phyloP scores from a whole-genome alignment of 2,797 vertebrate species.

The Acropternis orthonyx region DNA sequence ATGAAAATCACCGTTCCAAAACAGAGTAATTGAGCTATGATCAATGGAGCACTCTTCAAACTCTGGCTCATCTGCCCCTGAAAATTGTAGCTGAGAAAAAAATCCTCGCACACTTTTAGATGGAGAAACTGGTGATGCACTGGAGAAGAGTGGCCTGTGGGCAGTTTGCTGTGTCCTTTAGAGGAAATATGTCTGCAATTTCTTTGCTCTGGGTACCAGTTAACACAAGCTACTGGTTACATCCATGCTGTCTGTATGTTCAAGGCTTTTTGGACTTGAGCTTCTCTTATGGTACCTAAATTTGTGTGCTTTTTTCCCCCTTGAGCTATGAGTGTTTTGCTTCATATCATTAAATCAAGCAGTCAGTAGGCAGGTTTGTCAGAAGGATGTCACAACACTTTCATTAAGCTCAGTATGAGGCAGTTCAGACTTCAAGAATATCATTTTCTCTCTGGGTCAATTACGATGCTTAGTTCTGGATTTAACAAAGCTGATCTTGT shows the following conservation, averaged over 20 bases:
- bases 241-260: background rate
- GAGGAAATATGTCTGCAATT: background rate
- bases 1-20: constrained; percentile 44
- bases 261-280: background rate
- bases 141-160: background rate
- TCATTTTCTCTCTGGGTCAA: background rate
- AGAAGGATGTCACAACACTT: background rate
- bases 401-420: background rate
- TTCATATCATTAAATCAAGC: background rate
- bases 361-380: background rate
- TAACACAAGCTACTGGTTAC: background rate
- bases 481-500: background rate
- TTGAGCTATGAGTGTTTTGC: background rate
- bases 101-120: background rate
- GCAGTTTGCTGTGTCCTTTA: background rate
- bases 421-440: background rate
- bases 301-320: background rate
- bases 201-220: background rate
- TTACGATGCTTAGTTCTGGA: background rate
- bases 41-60: constrained; percentile 30
- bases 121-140: background rate
- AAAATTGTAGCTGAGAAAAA: constrained; percentile 27
- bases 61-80: background rate
- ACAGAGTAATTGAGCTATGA: background rate
- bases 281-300: background rate